phyloP scores from a whole-genome alignment of 2,797 vertebrate species.

The Pipistrellus nathusii region DNA sequence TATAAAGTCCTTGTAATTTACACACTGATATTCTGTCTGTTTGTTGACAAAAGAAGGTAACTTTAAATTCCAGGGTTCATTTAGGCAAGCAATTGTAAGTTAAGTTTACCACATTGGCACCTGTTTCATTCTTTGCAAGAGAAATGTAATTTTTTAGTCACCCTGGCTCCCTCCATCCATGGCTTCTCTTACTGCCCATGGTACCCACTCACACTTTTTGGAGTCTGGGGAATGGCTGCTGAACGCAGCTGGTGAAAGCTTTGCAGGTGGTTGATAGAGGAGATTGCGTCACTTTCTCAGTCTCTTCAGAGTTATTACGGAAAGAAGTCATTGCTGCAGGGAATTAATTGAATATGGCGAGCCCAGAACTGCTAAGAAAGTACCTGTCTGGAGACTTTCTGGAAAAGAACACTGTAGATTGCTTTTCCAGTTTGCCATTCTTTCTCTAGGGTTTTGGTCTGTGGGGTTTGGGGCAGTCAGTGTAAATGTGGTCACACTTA shows the following conservation, averaged over 20 bases:
- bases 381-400: constrained; percentile 55
- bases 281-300: constrained; percentile 84
- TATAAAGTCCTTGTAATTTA: constrained; percentile 4
- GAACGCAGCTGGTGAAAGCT: constrained; percentile 71
- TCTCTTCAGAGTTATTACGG: constrained; percentile 81
- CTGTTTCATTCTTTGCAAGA: constrained; percentile 48
- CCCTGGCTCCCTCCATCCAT: not conserved
- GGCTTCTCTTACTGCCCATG: not conserved
- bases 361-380: constrained; percentile 72
- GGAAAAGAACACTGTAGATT: not conserved
- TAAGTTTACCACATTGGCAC: constrained; percentile 58
- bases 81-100: constrained; percentile 59
- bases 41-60: not conserved
- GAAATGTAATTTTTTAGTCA: not conserved
- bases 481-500: rapidly evolving
- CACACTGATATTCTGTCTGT: not conserved
- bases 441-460: constrained; percentile 55
- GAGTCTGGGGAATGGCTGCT: constrained; percentile 54
- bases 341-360: constrained; percentile 76
- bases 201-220: constrained; percentile 13
- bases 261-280: constrained; percentile 81
- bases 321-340: constrained; percentile 66
- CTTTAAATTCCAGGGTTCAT: constrained; percentile 53
- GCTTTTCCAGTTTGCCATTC: constrained; percentile 5
- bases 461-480: not conserved